Base-by-base conservation (phyloP, 2,113 vertebrate species). In the Pterocles burchelli region DNA sequence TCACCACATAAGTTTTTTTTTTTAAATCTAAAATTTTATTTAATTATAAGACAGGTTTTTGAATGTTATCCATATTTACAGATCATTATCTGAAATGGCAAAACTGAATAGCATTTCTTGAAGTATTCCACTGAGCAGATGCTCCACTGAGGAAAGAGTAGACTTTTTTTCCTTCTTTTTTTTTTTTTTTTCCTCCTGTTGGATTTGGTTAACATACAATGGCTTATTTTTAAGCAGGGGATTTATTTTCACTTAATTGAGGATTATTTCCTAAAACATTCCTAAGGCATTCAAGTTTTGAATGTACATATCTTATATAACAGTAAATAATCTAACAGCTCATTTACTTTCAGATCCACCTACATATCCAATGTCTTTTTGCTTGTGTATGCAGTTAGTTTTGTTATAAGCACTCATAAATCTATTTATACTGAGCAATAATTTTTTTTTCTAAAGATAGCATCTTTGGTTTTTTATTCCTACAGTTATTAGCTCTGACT, bases 231-330 rank as follows among this genome's bases (percentile, higher is more conserved):
- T 91, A 91, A 94, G 43, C 13, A 67, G 13, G 18, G 28, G 67
- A 91, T 96, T 93, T 95, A 88, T 88, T 94, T 95, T 83, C 78
- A 90, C 43, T 96, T 96, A 85, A 29, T 38, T 73, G 46, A 43
- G 43, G 43, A 89, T 96, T 93, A 85, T 61, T 95, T 91, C 26
- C 51, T 89, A 77, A 89, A 95, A 48, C 29, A 66, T 76, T 66
- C 29, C 0, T n/a, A 52, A 18, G 13, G 4, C 20, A 63, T 85
- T 73, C 59, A 85, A 59, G 13, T 51, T 89, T 72, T 67, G 34
- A 76, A 73, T 54, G n/a, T 68, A 61, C n/a, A 14, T 58, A 58
- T 21, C 26, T 14, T 67, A 45, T 70, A 45, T 13, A 76, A 58
- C 2, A 43, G 22, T 34, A 85, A 76, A 73, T 76, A 85, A 79